Evolutionary conservation across 92 coral and sea anemone species (phyloP).

Genomic region (Montipora capitata): DNA sequence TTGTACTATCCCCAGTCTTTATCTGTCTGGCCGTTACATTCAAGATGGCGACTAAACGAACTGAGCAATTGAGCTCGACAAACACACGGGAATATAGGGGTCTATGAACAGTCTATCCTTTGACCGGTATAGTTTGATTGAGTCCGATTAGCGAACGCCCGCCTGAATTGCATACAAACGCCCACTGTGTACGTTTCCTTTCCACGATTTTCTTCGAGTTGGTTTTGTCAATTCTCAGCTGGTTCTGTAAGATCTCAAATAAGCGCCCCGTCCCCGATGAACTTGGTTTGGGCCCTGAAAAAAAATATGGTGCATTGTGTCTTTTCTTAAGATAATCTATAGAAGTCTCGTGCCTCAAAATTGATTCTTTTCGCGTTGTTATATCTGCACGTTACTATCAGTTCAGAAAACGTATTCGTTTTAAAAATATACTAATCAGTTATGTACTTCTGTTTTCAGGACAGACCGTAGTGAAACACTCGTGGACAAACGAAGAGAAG

Average conservation of each 20-base stretch:
- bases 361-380: not conserved
- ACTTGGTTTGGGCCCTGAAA: constrained; percentile 12
- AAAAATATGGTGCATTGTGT: constrained; percentile 2
- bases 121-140: constrained; percentile 3
- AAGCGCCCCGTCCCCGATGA: constrained; percentile 1
- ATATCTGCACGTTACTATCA: constrained; percentile 7
- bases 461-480: constrained; percentile 15
- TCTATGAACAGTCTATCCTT: constrained; percentile 12
- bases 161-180: constrained; percentile 2
- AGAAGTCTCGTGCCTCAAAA: not conserved
- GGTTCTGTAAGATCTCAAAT: not conserved
- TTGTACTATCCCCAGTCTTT: constrained; percentile 10
- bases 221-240: constrained; percentile 19
- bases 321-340: not conserved
- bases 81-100: constrained; percentile 23
- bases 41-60: not conserved
- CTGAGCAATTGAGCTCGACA: not conserved
- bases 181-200: constrained; percentile 23
- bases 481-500: constrained; percentile 24
- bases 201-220: constrained; percentile 15
- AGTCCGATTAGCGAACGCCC: constrained; percentile 8
- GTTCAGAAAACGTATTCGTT: not conserved
- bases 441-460: constrained; percentile 13
- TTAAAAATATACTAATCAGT: constrained; percentile 19
- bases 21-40: not conserved